A percentile compares a stretch with the other conserved stretches of the same genome.
Conservation (phyloP, 2,888 invertebrate species). For the Litoditis marina region DNA sequence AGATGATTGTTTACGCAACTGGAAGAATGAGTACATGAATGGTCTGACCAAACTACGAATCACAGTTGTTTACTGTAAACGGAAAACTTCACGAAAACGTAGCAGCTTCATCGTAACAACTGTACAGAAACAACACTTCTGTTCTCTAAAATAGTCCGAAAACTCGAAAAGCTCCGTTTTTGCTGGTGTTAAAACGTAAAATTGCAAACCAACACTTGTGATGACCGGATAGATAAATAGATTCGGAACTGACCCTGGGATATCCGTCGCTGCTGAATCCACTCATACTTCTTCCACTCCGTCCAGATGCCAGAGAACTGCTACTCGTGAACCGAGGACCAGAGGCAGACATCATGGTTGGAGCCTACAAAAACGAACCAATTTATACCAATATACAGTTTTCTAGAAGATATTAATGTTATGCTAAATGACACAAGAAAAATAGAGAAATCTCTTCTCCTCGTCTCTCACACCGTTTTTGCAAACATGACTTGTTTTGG, state of each 20-base stretch:
- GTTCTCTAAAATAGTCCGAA: too few species aligned
- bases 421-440: not conserved
- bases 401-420: conserved; percentile 1
- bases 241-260: conserved; percentile 26
- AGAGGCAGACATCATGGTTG: conserved; percentile 36
- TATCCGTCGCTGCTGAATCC: conserved; percentile 29
- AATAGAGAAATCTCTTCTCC: not conserved
- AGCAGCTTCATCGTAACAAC: too few species aligned
- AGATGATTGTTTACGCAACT: conserved; percentile 48
- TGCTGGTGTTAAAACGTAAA: too few species aligned
- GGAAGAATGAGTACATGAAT: not conserved
- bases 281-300: conserved; percentile 21
- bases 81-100: too few species aligned
- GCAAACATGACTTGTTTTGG: not conserved
- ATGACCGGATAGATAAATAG: too few species aligned
- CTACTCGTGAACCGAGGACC: conserved; percentile 27
- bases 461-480: not conserved
- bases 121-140: too few species aligned
- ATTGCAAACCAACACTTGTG: too few species aligned
- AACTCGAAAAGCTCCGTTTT: too few species aligned
- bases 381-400: not conserved
- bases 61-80: too few species aligned
- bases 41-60: not conserved
- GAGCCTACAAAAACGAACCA: conserved; percentile 32
- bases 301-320: conserved; percentile 27